Conservation (phyloP, 2,797 vertebrate genomes). For the Takifugu rubripes region DNA sequence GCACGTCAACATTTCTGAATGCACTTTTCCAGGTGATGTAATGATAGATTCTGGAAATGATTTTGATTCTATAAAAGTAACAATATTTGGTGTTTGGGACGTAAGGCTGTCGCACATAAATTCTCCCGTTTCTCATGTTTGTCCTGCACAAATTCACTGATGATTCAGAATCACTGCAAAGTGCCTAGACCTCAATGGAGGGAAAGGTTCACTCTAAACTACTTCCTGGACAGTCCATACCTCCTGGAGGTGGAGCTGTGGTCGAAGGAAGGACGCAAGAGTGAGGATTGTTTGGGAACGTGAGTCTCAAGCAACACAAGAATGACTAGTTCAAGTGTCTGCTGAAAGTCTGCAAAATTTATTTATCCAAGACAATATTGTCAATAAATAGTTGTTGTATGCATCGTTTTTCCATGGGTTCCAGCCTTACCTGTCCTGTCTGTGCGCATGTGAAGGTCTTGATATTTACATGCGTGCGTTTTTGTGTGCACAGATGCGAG, state of each 20-base stretch:
- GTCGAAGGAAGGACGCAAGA: conserved; percentile 84
- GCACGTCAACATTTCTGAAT: too few relatives aligned
- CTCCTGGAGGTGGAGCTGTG: conserved; percentile 89
- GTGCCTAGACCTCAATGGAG: conserved; percentile 92
- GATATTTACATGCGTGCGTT: not conserved
- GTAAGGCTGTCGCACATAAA: too few relatives aligned
- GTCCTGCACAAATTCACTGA: not conserved
- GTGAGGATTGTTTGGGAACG: conserved; percentile 83
- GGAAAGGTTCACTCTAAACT: conserved; percentile 94
- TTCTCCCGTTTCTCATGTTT: not conserved
- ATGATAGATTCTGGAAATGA: too few relatives aligned
- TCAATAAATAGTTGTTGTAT: not conserved
- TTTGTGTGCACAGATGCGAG: conserved; percentile 77
- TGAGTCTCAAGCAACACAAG: conserved; percentile 69
- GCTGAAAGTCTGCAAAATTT: too few relatives aligned
- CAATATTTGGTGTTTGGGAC: too few relatives aligned
- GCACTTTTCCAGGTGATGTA: too few relatives aligned
- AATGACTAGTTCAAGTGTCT: not conserved
- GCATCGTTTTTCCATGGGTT: not conserved
- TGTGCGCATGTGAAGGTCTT: not conserved
- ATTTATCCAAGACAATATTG: too few relatives aligned
- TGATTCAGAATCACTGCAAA: conserved; percentile 80
- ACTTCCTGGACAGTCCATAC: conserved; percentile 81
- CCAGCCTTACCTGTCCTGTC: too few relatives aligned
- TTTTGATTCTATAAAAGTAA: too few relatives aligned